Base-by-base conservation (phyloP, 2,113 vertebrate genomes). In the Ammodytes marinus region DNA sequence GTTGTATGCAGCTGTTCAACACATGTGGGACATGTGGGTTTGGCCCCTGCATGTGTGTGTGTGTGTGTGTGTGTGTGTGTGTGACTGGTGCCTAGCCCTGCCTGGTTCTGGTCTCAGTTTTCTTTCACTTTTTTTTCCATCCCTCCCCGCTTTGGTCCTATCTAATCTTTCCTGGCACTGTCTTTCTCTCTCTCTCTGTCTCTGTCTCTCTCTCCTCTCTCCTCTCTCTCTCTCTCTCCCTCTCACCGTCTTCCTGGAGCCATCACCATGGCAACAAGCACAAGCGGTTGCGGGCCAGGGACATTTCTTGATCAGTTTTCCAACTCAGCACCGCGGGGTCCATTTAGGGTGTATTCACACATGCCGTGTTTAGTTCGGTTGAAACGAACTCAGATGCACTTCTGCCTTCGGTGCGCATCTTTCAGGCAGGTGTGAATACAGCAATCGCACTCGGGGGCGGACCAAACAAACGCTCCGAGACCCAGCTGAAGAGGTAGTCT, bases 21-120 rank as follows among this genome's bases (percentile, higher is more conserved):
- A 93, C 91, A 93, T 91, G 92, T 55, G 61, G 71, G 83, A 88
- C 92, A 87, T 94, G 94, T 88, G 88, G 77, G 79, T 86, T 92
- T 27, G 27, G 88, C 85, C 79, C 67, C 57, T 43, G 39, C n/a
- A 6, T 4, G 47, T 52, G 6, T 60, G 53, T 82, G 70, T 73
- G 63, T 61, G 14, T 75, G 60, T 64, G 49, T 71, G 60, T 80
- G 14, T 37, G 8, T 73, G 15, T 27, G 14, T 42, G 12, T 37
- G 15, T 39, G n/a, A 37, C 13, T 17, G 55, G 53, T 68, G 81
- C 85, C 80, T 49, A 43, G 53, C 72, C 42, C 71, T 14, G 27
- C 82, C 69, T 84, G 77, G 66, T 86, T 81, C 63, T 77, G 77
- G 39, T 79, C 39, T 67, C 55, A 46, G 73, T 77, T 71, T 79